These are phyloP conservation scores for Agapornis roseicollis DNA, from an alignment of 2,113 vertebrate species.

Conservation along the genomic window DNA sequence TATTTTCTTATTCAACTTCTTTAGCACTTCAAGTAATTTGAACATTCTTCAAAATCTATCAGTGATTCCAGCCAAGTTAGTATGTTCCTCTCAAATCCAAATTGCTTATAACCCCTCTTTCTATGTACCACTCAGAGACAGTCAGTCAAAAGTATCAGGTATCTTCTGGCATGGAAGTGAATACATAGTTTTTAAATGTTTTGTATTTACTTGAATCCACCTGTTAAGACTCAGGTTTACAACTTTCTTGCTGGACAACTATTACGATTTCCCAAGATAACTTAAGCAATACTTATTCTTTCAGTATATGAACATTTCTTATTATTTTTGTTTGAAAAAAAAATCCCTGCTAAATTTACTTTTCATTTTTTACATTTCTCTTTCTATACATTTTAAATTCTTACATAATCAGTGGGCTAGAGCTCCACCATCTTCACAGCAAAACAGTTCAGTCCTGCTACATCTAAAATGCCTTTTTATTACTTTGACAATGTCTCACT, in stretches of 20 bases:
- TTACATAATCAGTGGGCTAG: neutral
- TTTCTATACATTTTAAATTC: neutral
- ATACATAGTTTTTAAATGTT: neutral
- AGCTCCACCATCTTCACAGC: neutral
- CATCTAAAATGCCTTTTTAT: neutral
- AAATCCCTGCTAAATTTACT: neutral
- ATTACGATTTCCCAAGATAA: neutral
- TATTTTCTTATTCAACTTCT: neutral
- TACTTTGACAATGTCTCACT: neutral
- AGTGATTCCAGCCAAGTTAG: neutral
- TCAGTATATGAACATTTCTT: neutral
- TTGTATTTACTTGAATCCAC: neutral
- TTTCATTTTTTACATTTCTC: neutral
- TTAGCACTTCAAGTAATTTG: neutral
- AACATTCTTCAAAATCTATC: neutral
- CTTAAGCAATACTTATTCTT: neutral
- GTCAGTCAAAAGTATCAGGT: neutral
- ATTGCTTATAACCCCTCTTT: neutral
- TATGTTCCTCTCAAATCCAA: neutral
- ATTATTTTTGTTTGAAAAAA: neutral
- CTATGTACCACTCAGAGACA: neutral
- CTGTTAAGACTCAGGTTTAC: neutral
- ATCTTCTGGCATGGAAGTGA: fast-evolving
- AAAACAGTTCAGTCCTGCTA: neutral
- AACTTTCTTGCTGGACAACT: neutral